Percentiles rank a stretch among this genome's conserved stretches.
Evolutionary conservation across 2,888 invertebrate species (phyloP).

Genomic region (Aspidiotus destructor): DNA sequence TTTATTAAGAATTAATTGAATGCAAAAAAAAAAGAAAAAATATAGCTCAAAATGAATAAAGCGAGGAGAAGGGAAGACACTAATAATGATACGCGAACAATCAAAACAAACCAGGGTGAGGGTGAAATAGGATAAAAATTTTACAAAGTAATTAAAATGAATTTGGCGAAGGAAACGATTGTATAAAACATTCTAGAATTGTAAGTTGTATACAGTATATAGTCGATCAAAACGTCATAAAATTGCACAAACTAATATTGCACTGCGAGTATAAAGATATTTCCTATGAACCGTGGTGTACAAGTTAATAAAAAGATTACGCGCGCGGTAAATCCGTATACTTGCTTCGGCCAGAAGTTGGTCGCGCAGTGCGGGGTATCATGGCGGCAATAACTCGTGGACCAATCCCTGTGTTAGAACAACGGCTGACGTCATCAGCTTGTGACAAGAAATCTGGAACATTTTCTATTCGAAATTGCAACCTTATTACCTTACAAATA

Average conservation of each 20-base stretch:
- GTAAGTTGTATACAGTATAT: background rate
- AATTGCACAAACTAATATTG: slow-evolving; percentile 33
- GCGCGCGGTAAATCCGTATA: slow-evolving; percentile 26
- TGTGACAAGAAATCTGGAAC: slow-evolving; percentile 27
- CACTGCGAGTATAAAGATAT: slow-evolving; percentile 32
- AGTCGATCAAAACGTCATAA: slow-evolving; percentile 32
- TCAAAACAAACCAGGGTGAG: no score
- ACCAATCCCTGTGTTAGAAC: slow-evolving; percentile 30
- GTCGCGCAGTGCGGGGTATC: slow-evolving; percentile 17
- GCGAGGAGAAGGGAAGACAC: no score
- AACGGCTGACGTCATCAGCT: slow-evolving; percentile 30
- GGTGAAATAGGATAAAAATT: no score
- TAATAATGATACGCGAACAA: no score
- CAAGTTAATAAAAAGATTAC: slow-evolving; percentile 32
- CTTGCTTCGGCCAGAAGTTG: slow-evolving; percentile 4
- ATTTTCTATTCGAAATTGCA: slow-evolving; percentile 14
- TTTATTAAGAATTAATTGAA: no score
- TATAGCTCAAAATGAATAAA: no score
- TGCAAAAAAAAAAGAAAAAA: no score
- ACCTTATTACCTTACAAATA: slow-evolving; percentile 22
- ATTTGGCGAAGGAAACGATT: no score
- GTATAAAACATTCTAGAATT: no score
- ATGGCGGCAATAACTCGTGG: slow-evolving; percentile 28
- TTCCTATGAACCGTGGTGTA: slow-evolving; percentile 30
- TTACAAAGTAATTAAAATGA: no score